Base-by-base conservation (phyloP, 2,888 invertebrate species). In the Empis livida region DNA sequence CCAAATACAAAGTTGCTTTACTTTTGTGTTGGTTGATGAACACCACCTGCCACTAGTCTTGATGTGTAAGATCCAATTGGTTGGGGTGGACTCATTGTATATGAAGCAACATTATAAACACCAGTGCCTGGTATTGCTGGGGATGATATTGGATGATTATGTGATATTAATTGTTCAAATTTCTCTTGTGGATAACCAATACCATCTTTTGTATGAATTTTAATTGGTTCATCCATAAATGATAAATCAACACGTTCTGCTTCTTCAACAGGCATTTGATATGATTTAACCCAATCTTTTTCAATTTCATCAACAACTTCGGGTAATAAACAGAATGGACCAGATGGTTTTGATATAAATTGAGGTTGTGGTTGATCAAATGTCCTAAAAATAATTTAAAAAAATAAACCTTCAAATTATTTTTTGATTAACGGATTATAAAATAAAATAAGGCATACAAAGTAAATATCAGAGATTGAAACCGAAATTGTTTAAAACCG, bases 271-370 rank as follows among this genome's bases (percentile, higher is more conserved):
- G 71, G 46, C 71, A 76, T 65, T 54, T 68, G 64, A 56, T 69
- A 67, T 46, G 63, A 64, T 41, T 65, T 63, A 20, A 63, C 57
- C 67, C 68, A 70, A 52, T 62, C 64, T 45, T 62, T 68, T 62
- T 88, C 88, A 44, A 88, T 73, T 55, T 77, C 76, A 30, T 79
- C 78, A 55, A 88, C 75, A 51, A 85, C 72, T 48, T 80, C 77
- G 15, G 80, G 77, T 64, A 91, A 89, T 43, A 92, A 71, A 1
- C 82, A 79, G 66, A 86, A 91, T 20, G 87, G 86, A 16, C 89
- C 89, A 1, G 77, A 72, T 42, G 76, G 63, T 17, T 71, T 66
- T 15, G 75, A 74, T 41, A 65, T 65, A 1, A 73, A 74, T 61
- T 60, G 59, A 17, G 57, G 44, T 51, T 53, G 48, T 5, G 61